Evolutionary conservation across 2,888 invertebrate species (phyloP).

Genomic region (Lathronympha strigana): DNA sequence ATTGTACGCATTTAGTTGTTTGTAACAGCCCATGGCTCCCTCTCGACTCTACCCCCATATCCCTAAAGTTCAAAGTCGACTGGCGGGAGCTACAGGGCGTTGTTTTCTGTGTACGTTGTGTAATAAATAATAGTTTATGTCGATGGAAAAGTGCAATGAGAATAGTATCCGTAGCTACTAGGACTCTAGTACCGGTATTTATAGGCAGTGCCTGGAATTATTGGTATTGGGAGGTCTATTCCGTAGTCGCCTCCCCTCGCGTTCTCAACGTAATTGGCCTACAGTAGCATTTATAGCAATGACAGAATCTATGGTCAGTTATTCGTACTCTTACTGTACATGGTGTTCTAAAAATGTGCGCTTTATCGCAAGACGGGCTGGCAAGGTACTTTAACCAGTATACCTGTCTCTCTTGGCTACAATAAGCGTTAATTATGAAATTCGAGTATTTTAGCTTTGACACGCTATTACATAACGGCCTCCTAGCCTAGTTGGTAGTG

Average conservation of each 20-base stretch:
- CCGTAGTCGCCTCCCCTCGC: not conserved
- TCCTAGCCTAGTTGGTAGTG: too few relatives aligned
- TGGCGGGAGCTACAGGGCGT: conserved; percentile 20
- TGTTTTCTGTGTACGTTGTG: conserved; percentile 19
- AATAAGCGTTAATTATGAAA: too few relatives aligned
- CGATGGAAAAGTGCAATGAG: conserved; percentile 6
- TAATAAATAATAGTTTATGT: conserved; percentile 19
- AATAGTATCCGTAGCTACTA: too few relatives aligned
- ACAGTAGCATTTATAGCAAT: too few relatives aligned
- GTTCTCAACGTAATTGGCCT: too few relatives aligned
- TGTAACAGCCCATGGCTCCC: conserved; percentile 7
- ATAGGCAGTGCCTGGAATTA: not conserved
- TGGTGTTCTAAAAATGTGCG: too few relatives aligned
- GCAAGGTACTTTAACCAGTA: too few relatives aligned
- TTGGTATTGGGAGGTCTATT: not conserved
- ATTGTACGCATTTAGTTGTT: conserved; percentile 37
- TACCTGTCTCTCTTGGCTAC: too few relatives aligned
- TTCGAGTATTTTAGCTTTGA: too few relatives aligned
- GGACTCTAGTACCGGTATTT: too few relatives aligned
- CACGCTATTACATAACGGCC: too few relatives aligned
- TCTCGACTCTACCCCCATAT: not conserved
- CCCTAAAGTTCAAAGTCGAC: conserved; percentile 11
- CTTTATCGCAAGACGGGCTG: too few relatives aligned
- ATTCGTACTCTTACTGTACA: not conserved
- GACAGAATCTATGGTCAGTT: not conserved